Conservation (phyloP, 2,888 invertebrate genomes). For the Kryphioiulus occultus region DNA sequence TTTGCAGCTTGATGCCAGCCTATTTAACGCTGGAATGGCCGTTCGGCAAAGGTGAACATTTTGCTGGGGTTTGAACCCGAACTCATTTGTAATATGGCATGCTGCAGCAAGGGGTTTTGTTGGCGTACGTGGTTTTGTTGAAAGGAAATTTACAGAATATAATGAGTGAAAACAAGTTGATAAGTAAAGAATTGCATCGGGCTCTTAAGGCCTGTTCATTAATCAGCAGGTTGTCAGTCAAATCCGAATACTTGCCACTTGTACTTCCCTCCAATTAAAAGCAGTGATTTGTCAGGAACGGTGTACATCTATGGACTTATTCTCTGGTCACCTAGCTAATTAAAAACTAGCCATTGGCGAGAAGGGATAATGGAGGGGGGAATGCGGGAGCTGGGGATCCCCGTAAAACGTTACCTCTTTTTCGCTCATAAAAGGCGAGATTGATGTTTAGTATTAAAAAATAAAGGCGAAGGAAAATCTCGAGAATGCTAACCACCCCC, state of each 20-base stretch:
- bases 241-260: constrained; percentile 42
- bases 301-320: constrained; percentile 13
- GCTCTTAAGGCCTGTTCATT: constrained; percentile 7
- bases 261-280: constrained; percentile 43
- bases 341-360: constrained; percentile 44
- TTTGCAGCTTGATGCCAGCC: neutral
- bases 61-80: neutral
- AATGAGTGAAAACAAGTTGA: constrained; percentile 23
- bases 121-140: neutral
- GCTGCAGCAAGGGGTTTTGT: neutral
- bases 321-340: constrained; percentile 44
- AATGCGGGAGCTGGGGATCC: neutral
- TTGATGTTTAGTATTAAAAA: constrained; percentile 37
- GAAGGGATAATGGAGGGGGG: neutral
- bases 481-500: neutral
- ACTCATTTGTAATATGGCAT: neutral
- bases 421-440: constrained; percentile 39
- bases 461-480: neutral
- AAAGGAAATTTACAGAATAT: constrained; percentile 8
- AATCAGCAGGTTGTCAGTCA: constrained; percentile 41
- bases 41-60: neutral
- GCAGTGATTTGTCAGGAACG: constrained; percentile 44
- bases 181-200: constrained; percentile 4
- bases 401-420: constrained; percentile 15
- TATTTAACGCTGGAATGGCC: neutral